These are phyloP conservation scores for Carettochelys insculpta DNA, from an alignment of 2,113 vertebrate species.

Conservation along the genomic window DNA sequence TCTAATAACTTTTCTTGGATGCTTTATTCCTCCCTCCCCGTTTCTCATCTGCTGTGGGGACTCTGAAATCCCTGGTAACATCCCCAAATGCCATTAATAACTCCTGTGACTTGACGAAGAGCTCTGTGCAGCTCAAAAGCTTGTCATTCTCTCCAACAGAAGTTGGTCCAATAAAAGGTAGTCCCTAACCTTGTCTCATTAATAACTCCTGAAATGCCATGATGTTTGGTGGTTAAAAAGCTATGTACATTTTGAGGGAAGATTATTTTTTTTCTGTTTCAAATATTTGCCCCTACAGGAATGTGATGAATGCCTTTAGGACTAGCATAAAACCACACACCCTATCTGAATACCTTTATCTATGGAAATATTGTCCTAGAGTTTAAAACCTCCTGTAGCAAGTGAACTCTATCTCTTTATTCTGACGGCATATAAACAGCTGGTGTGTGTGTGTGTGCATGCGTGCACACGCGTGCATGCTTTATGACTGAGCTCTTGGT, in stretches of 20 bases:
- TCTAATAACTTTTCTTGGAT: slow-evolving; percentile 79
- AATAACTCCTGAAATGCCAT: slow-evolving; percentile 80
- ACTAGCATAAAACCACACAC: slow-evolving; percentile 39
- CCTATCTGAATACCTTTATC: slow-evolving; percentile 28
- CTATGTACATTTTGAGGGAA: slow-evolving; percentile 73
- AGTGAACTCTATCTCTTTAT: slow-evolving; percentile 67
- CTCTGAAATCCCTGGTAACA: slow-evolving; percentile 74
- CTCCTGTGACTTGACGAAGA: slow-evolving; percentile 63
- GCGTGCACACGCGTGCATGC: slow-evolving; percentile 6
- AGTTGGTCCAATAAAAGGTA: neutral
- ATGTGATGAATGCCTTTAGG: slow-evolving; percentile 29
- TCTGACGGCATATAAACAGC: slow-evolving; percentile 40
- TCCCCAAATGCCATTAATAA: slow-evolving; percentile 79
- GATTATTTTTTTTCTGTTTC: slow-evolving; percentile 60
- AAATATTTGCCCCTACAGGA: slow-evolving; percentile 54
- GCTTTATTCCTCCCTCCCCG: slow-evolving; percentile 69
- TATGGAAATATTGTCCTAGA: slow-evolving; percentile 66
- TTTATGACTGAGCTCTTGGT: slow-evolving; percentile 54
- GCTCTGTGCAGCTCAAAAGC: neutral
- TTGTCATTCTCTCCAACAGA: neutral
- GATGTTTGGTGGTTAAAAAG: slow-evolving; percentile 75
- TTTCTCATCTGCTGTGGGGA: slow-evolving; percentile 74
- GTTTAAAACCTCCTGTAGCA: slow-evolving; percentile 45
- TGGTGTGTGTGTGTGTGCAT: neutral
- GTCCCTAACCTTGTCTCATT: slow-evolving; percentile 46